Conservation (phyloP, 1,140 invertebrate species). For the Doryteuthis pealeii region DNA sequence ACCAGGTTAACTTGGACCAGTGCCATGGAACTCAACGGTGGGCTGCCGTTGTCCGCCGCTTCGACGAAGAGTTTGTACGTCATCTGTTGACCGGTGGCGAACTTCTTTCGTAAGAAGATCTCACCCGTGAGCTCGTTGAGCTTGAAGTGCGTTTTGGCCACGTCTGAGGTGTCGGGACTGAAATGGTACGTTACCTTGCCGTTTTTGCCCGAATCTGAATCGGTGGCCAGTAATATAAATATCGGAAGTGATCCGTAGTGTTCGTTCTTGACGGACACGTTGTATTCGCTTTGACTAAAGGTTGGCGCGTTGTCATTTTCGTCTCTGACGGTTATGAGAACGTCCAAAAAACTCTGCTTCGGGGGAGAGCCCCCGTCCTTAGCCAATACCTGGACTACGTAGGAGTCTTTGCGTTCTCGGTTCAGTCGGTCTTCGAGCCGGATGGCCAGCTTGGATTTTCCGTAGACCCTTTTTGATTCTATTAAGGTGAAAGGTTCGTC, state of each 20-base stretch:
- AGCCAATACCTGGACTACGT: conserved; percentile 83
- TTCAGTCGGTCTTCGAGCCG: conserved; percentile 68
- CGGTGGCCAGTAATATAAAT: conserved; percentile 66
- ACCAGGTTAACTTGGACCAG: conserved; percentile 82
- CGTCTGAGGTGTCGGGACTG: conserved; percentile 33
- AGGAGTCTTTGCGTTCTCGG: conserved; percentile 76
- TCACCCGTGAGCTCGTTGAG: conserved; percentile 17
- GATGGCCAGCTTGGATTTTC: conserved; percentile 24
- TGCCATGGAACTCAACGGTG: conserved; percentile 24
- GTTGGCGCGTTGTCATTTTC: conserved; percentile 92
- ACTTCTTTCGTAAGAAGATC: background rate
- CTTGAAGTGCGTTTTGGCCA: conserved; percentile 15
- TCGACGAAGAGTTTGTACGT: conserved; percentile 35
- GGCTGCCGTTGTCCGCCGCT: conserved; percentile 31
- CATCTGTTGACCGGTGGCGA: conserved; percentile 15
- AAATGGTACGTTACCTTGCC: conserved; percentile 76
- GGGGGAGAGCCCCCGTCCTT: conserved; percentile 81
- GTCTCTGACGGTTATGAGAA: conserved; percentile 86
- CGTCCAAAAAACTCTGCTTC: conserved; percentile 79
- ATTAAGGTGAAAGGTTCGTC: conserved; percentile 27
- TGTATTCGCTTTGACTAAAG: conserved; percentile 63
- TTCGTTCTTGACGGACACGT: too few relatives aligned
- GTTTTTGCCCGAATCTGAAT: conserved; percentile 89
- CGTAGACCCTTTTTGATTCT: conserved; percentile 9
- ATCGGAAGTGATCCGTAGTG: too few relatives aligned